Percentiles rank a stretch among this genome's conserved stretches.
Evolutionary conservation across 2,797 vertebrate genomes (phyloP).

Genomic region (Okamejei kenojei): DNA sequence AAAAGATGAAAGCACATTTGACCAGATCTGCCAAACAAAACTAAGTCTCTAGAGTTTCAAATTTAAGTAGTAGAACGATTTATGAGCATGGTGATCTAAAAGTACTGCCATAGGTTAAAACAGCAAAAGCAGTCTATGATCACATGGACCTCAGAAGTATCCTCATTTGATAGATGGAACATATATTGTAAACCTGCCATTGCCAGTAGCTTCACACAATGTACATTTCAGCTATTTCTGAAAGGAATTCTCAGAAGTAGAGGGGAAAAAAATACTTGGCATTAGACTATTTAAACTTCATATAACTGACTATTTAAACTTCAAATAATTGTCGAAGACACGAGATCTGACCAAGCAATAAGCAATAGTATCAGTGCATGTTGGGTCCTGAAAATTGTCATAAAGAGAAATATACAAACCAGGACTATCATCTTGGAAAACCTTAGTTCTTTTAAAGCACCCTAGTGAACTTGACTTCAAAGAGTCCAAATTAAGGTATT

Average conservation of each 20-base stretch:
- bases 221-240: constrained; percentile 14
- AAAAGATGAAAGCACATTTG: background rate
- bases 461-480: background rate
- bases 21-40: background rate
- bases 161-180: constrained; percentile 9
- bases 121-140: background rate
- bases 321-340: background rate
- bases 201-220: background rate
- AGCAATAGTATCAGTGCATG: background rate
- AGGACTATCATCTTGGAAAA: background rate
- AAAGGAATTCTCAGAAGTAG: constrained; percentile 9
- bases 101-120: background rate
- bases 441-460: background rate
- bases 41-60: background rate
- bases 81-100: background rate
- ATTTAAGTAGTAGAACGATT: background rate
- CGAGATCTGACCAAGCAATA: background rate
- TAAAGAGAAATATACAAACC: constrained; percentile 5
- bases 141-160: background rate
- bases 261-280: background rate
- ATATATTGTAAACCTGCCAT: background rate
- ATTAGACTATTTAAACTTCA: constrained; percentile 10
- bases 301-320: constrained; percentile 10
- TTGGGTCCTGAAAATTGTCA: constrained; percentile 21
- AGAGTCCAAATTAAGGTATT: background rate